These are phyloP conservation scores for Dicrostonyx torquatus DNA, from an alignment of 2,797 vertebrate species.

Conservation along the genomic window DNA sequence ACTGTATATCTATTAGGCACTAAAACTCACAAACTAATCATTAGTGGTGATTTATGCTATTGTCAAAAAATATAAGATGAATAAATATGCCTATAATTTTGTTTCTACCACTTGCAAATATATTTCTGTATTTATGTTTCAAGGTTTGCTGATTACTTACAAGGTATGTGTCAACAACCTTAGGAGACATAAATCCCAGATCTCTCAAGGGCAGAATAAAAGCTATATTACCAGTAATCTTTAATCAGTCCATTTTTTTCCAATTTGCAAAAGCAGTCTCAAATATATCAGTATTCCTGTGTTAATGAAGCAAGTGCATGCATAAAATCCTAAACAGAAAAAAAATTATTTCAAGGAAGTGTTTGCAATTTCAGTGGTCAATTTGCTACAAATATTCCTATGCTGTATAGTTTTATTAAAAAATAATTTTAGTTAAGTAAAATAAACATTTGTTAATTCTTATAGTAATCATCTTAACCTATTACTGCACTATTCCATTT, in stretches of 20 bases:
- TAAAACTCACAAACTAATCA: slow-evolving; percentile 44
- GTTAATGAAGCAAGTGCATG: slow-evolving; percentile 44
- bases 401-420: background rate
- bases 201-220: slow-evolving; percentile 66
- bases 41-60: slow-evolving; percentile 45
- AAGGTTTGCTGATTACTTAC: slow-evolving; percentile 68
- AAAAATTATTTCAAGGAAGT: background rate
- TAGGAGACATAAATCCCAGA: slow-evolving; percentile 63
- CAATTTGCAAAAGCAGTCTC: slow-evolving; percentile 36
- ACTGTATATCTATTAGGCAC: slow-evolving; percentile 36
- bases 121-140: slow-evolving; percentile 69
- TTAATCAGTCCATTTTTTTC: slow-evolving; percentile 53
- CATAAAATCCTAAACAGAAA: slow-evolving; percentile 37
- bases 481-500: background rate
- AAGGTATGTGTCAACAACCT: slow-evolving; percentile 58
- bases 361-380: slow-evolving; percentile 28
- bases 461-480: slow-evolving; percentile 10
- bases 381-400: background rate
- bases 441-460: background rate
- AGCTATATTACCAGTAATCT: slow-evolving; percentile 56
- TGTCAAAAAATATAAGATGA: slow-evolving; percentile 56
- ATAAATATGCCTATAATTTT: slow-evolving; percentile 53
- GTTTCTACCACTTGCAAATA: slow-evolving; percentile 54
- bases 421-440: slow-evolving; percentile 20
- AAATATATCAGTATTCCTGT: slow-evolving; percentile 13